Conservation (phyloP, 1,140 invertebrate species). For the Polypedilum vanderplanki region DNA sequence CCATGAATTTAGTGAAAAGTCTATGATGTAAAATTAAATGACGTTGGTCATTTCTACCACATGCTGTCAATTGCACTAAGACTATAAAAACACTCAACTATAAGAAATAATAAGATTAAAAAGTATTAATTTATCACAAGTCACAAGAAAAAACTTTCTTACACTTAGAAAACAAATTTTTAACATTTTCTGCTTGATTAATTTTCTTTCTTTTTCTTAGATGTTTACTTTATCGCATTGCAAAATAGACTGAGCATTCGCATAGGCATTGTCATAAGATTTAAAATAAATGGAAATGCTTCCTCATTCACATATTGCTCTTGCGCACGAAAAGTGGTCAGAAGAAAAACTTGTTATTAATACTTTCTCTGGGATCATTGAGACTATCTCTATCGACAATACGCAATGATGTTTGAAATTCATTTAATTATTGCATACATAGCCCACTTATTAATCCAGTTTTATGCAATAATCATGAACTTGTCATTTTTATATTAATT, state of each 20-base stretch:
- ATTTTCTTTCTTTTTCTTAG: neutral
- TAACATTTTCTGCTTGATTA: neutral
- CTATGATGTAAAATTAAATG: neutral
- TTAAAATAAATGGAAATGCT: constrained; percentile 24
- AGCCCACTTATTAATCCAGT: too few relatives aligned
- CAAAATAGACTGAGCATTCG: neutral
- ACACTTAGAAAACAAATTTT: neutral
- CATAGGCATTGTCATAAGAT: neutral
- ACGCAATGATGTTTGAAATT: too few relatives aligned
- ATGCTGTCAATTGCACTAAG: neutral
- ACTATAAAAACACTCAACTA: neutral
- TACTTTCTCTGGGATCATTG: constrained; percentile 17
- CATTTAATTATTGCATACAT: too few relatives aligned
- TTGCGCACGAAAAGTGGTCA: neutral
- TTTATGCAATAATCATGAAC: too few relatives aligned
- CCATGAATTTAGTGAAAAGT: neutral
- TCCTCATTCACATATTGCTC: constrained; percentile 6
- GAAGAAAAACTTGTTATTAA: neutral
- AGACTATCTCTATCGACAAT: neutral
- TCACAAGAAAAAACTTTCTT: neutral
- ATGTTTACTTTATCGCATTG: constrained; percentile 21
- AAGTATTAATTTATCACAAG: neutral
- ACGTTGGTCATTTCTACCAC: neutral
- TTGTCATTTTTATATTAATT: too few relatives aligned
- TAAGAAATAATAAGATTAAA: neutral